Conservation (phyloP, 2,888 invertebrate species). For the Hypselothyrea guttata region DNA sequence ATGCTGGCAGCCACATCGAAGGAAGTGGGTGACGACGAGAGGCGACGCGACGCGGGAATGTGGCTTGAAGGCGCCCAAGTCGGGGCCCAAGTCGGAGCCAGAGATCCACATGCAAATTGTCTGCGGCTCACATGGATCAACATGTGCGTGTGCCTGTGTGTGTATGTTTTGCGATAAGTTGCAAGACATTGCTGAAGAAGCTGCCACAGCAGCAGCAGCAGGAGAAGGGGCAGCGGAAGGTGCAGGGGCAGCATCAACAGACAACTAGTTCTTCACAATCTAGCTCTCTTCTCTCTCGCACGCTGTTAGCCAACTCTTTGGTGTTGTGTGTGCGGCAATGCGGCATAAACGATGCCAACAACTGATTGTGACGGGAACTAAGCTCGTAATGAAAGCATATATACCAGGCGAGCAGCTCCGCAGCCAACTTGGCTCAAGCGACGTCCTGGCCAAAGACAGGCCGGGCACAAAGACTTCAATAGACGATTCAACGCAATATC, state of each 20-base stretch:
- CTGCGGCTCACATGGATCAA: slow-evolving; percentile 25
- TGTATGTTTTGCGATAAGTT: slow-evolving; percentile 62
- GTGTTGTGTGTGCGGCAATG: slow-evolving; percentile 64
- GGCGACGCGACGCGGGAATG: slow-evolving; percentile 8
- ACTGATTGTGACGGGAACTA: slow-evolving; percentile 81
- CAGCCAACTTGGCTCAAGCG: slow-evolving; percentile 28
- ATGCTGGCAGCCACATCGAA: slow-evolving; percentile 39
- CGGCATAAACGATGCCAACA: slow-evolving; percentile 79
- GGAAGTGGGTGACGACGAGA: slow-evolving; percentile 52
- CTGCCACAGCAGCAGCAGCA: slow-evolving; percentile 51
- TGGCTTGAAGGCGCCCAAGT: slow-evolving; percentile 16
- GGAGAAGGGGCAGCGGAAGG: slow-evolving; percentile 24
- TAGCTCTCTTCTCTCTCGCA: background rate
- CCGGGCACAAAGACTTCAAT: slow-evolving; percentile 53
- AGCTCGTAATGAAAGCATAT: slow-evolving; percentile 79
- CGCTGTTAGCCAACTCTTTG: background rate
- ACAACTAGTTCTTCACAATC: slow-evolving; percentile 58
- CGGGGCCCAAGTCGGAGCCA: background rate
- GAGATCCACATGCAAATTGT: slow-evolving; percentile 67
- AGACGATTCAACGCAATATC: slow-evolving; percentile 64
- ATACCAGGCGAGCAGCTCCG: slow-evolving; percentile 50
- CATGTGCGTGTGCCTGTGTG: slow-evolving; percentile 13
- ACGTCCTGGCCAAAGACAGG: slow-evolving; percentile 29
- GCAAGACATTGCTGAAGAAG: slow-evolving; percentile 76
- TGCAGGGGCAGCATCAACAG: slow-evolving; percentile 8